Conservation (phyloP, 2,113 vertebrate species). For the Crypturellus undulatus region DNA sequence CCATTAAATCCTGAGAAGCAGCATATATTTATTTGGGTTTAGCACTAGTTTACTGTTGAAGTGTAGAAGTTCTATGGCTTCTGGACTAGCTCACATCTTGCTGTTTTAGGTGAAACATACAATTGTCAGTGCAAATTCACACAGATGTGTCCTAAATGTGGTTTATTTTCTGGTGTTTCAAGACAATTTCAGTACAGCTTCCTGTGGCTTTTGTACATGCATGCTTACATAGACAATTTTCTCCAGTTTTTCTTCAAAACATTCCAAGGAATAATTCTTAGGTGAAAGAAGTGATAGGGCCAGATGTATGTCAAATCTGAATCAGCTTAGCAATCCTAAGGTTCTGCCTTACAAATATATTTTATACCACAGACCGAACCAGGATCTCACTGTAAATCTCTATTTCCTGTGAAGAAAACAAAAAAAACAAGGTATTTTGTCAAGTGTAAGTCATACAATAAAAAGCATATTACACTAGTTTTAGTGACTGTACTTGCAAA, state of each 20-base stretch:
- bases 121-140: neutral
- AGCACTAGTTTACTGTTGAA: neutral
- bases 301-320: neutral
- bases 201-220: neutral
- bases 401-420: neutral
- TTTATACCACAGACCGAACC: accelerated
- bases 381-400: neutral
- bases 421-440: neutral
- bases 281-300: neutral
- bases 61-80: neutral
- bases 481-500: neutral
- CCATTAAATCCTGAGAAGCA: neutral
- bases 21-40: too few relatives aligned
- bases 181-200: neutral
- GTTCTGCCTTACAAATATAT: neutral
- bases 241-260: neutral
- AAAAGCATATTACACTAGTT: neutral
- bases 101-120: neutral
- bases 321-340: neutral
- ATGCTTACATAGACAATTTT: neutral
- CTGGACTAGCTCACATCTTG: neutral
- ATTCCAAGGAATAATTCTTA: neutral
- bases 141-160: accelerated
- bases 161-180: neutral
- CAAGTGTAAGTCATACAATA: neutral